A percentile compares a stretch with the other conserved stretches of the same genome.
These are phyloP conservation scores for Entomyzon cyanotis DNA, from an alignment of 2,113 vertebrate genomes.

Conservation along the genomic window DNA sequence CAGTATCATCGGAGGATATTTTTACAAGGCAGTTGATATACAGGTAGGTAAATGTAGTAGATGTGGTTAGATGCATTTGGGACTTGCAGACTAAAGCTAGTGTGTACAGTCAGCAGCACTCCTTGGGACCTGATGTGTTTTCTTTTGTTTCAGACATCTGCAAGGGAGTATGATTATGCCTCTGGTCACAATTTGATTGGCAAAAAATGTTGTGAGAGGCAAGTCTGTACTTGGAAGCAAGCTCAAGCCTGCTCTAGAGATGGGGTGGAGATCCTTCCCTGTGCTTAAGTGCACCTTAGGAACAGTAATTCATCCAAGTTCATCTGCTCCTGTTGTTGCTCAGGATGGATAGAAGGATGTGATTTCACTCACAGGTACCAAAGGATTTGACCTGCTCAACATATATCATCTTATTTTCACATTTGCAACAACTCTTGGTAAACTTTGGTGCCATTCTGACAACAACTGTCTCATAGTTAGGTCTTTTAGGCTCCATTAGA, in stretches of 20 bases:
- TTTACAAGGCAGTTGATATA: not conserved
- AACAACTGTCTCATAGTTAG: not conserved
- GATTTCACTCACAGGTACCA: not conserved
- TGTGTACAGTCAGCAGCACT: not conserved
- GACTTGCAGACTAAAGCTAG: not conserved
- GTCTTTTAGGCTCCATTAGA: not conserved
- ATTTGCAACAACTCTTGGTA: not conserved
- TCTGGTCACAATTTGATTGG: not conserved
- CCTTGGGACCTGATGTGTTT: rapidly evolving
- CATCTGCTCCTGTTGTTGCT: not conserved
- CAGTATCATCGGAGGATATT: not conserved
- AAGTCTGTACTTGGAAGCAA: not conserved
- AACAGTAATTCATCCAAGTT: not conserved
- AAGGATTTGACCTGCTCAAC: not conserved
- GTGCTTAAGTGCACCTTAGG: not conserved
- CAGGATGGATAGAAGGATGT: not conserved
- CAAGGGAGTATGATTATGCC: not conserved
- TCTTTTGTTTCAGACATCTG: not conserved
- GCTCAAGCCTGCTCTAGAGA: not conserved
- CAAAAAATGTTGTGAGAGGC: not conserved
- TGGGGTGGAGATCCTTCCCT: not conserved
- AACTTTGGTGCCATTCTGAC: not conserved
- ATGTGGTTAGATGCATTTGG: not conserved
- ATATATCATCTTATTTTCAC: not conserved
- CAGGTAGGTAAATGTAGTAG: not conserved